Base-by-base conservation (phyloP, 2,888 invertebrate species). In the Heteropelma amictum region DNA sequence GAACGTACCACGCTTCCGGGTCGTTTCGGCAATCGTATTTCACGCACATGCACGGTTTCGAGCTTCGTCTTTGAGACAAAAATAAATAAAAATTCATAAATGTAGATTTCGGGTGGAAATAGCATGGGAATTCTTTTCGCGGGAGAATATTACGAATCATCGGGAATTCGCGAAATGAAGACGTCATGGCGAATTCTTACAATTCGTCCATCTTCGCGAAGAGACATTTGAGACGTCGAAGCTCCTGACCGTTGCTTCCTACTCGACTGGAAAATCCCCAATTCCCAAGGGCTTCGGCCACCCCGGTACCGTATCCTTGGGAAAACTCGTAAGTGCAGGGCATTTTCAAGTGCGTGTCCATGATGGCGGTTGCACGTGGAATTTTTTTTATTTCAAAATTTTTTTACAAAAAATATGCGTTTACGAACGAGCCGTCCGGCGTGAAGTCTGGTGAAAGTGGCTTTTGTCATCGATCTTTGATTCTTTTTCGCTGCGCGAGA, bases 181-280 rank as follows among this genome's bases (percentile, higher is more conserved):
- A 42, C 10, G 7, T 42, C 6, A 28, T 28, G 49, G n/a, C n/a
- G 49, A 5, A 19, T 47, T 10, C 82, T 81, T 77, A 88, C 88
- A 87, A 71, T 42, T 68, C 72, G 35, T 86, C 83, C 82, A 88
- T 87, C 77, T 85, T 78, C 0, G 82, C 75, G 42, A 86, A 75
- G n/a, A 88, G 77, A 72, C 84, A 85, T 78, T 83, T 80, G 35
- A 87, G 75, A 23, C 85, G 83, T 28, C 69, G 72, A 2, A 88
- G 75, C 72, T 88, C 88, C 38, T 85, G 82, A 0, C 88, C 88
- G 1, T 79, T 47, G 56, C 67, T 85, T 2, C 80, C 78, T 0
- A 84, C 68, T 63, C 73, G 73, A 14, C 80, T 83, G 2, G 86
- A 86, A 65, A 88, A 88, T 2, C 87, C 88, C 88, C 88, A 88